phyloP scores from a whole-genome alignment of 2,113 vertebrate species.

The Gnathonemus longibarbis region DNA sequence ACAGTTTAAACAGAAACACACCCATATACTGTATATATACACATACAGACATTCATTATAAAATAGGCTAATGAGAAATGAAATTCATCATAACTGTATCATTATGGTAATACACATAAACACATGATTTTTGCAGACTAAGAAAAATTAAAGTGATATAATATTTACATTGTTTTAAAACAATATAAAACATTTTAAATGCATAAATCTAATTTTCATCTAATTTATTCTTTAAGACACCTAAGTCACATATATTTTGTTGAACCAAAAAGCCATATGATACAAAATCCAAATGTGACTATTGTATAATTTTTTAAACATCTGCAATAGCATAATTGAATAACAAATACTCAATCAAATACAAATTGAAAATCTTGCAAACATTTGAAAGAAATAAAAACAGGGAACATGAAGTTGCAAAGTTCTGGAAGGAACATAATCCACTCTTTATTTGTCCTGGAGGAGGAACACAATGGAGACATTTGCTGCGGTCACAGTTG shows the following conservation, averaged over 20 bases:
- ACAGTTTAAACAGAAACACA: not conserved
- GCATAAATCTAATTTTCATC: not conserved
- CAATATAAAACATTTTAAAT: not conserved
- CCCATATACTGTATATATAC: not conserved
- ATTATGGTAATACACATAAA: not conserved
- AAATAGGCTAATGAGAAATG: not conserved
- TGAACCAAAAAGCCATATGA: not conserved
- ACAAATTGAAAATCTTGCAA: not conserved
- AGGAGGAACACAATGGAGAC: not conserved
- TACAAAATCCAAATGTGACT: not conserved
- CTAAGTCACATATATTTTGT: not conserved
- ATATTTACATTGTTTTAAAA: not conserved
- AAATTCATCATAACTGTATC: not conserved
- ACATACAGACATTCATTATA: not conserved
- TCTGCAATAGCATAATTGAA: not conserved
- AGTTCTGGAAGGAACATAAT: not conserved
- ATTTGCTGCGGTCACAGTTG: not conserved
- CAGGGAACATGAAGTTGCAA: not conserved
- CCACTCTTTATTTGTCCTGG: not conserved
- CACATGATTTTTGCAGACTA: not conserved
- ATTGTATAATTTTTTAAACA: not conserved
- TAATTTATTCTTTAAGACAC: not conserved
- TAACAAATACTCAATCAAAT: not conserved
- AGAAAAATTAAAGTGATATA: not conserved
- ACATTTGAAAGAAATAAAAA: not conserved